Base-by-base conservation (phyloP, 2,113 vertebrate species). In the Merops nubicus region DNA sequence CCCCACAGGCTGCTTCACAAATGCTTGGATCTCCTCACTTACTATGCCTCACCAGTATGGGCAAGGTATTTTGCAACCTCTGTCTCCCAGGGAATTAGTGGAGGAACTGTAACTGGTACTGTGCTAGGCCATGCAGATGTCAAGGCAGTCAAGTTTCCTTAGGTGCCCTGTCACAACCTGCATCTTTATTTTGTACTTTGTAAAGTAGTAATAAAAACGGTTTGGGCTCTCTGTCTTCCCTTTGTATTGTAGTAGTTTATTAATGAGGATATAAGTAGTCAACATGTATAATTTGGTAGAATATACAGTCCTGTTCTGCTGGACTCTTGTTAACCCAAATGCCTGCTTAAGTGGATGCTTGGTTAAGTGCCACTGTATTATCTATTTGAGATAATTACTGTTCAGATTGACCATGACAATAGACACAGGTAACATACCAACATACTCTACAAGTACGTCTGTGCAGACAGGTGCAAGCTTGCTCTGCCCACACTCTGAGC, bases 331-430 rank as follows among this genome's bases (percentile, higher is more conserved):
- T 94, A 83, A 74, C 85, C 42, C 0, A 0, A 36, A 34, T 78
- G 64, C 10, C 64, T 59, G 59, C 53, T 92, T 80, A 74, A 89
- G 80, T 0, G 0, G 40, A 34, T 78, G 64, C 10, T 60, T 59
- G 59, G 57, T 92, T 80, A 74, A 89, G 80, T 83, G 29, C n/a
- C 63, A 25, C 88, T 40, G 67, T 33, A 57, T 65, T 85, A 47
- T 74, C 5, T 33, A 21, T 90, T 63, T 84, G 83, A 69, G 47
- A 20, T 75, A 92, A 28, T 75, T 88, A 42, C 47, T 86, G 34
- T 53, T 91, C 51, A 68, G n/a, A 57, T 96, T 63, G 81, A 53
- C 38, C 36, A 4, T 68, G 67, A n/a, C n/a, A 54, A 74, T 20
- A 47, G 57, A 34, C 40, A 31, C 9, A 50, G 70, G 16, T 50